phyloP scores from a whole-genome alignment of 2,113 vertebrate genomes.

The Onychostoma macrolepis region DNA sequence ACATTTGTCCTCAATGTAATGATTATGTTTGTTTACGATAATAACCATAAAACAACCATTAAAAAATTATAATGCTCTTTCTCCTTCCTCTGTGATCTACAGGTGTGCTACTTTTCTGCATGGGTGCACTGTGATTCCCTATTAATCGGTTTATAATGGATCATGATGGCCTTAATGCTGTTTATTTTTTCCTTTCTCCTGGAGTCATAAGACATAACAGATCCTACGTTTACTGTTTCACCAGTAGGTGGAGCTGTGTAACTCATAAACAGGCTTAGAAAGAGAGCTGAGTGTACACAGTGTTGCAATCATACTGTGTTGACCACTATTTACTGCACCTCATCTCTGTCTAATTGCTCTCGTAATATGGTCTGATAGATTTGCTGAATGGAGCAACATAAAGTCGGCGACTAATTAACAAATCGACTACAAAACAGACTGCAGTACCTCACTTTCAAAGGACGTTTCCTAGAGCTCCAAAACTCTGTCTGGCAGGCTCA shows the following conservation, averaged over 20 bases:
- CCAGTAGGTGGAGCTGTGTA: slow-evolving; percentile 58
- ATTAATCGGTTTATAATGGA: neutral
- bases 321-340: slow-evolving; percentile 46
- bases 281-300: neutral
- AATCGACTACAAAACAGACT: slow-evolving; percentile 31
- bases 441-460: slow-evolving; percentile 11
- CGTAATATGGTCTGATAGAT: slow-evolving; percentile 66
- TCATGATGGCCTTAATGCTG: neutral
- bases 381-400: slow-evolving; percentile 30
- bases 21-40: neutral
- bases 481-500: neutral
- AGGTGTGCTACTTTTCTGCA: slow-evolving; percentile 9
- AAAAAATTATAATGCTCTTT: neutral
- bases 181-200: neutral
- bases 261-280: slow-evolving; percentile 10
- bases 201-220: neutral
- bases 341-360: slow-evolving; percentile 55
- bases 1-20: neutral
- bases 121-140: neutral
- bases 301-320: slow-evolving; percentile 15
- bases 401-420: slow-evolving; percentile 49
- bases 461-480: slow-evolving; percentile 33
- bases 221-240: neutral
- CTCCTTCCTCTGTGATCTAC: slow-evolving; percentile 4
- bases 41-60: neutral